These are phyloP conservation scores for Hyaena hyaena DNA, from an alignment of 2,113 vertebrate genomes.

Conservation along the genomic window DNA sequence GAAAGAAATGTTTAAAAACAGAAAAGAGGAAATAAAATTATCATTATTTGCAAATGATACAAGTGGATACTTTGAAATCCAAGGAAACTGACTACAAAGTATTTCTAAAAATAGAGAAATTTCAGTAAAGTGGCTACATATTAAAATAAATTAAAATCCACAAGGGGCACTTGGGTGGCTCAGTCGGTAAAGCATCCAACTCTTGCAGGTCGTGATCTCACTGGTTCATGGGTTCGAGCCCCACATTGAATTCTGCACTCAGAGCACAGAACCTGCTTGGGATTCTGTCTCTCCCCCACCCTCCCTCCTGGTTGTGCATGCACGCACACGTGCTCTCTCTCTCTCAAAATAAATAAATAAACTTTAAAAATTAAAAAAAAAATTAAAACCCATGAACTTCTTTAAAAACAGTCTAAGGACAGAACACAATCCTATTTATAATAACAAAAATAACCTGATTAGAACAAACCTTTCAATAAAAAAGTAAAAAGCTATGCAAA, in stretches of 20 bases:
- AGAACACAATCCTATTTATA: not conserved
- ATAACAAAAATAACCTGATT: constrained; percentile 3
- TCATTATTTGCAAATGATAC: not conserved
- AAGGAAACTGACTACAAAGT: not conserved
- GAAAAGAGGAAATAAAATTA: constrained; percentile 11
- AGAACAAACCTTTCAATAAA: not conserved
- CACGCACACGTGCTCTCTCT: too few species aligned
- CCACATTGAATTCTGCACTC: too few species aligned
- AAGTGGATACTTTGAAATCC: not conserved
- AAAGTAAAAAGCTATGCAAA: constrained; percentile 29
- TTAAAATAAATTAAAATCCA: constrained; percentile 12
- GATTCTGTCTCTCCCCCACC: too few species aligned
- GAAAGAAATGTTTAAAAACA: constrained; percentile 39
- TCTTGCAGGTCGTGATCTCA: too few species aligned
- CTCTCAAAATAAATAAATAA: too few species aligned
- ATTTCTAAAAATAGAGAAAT: not conserved
- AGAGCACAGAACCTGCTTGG: too few species aligned
- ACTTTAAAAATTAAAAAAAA: not conserved
- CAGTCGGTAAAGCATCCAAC: too few species aligned
- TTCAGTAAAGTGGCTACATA: not conserved
- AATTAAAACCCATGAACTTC: not conserved
- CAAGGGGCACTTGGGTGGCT: too few species aligned
- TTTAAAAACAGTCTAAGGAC: not conserved
- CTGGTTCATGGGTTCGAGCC: too few species aligned
- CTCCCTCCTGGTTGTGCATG: too few species aligned